phyloP scores from a whole-genome alignment of 2,888 invertebrate genomes.

The Nesidiocoris tenuis region DNA sequence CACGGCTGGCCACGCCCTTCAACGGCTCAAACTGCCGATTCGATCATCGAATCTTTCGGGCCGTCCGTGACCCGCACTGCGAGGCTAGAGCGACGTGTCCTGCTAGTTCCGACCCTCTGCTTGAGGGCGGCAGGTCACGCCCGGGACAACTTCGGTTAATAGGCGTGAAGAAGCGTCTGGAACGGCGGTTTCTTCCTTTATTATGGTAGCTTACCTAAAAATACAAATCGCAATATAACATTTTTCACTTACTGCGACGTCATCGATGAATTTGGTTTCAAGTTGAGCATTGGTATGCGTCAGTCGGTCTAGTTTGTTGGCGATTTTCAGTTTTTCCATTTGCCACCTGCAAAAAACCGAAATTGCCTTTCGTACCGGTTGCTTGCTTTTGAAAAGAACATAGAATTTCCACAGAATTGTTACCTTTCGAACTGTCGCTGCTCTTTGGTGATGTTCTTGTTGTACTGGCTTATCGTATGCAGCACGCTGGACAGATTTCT shows the following conservation, averaged over 20 bases:
- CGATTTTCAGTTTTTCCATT: slow-evolving; percentile 9
- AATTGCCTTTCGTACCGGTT: too few relatives aligned
- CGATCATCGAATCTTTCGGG: too few relatives aligned
- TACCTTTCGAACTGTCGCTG: slow-evolving; percentile 32
- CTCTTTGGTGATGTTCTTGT: slow-evolving; percentile 25
- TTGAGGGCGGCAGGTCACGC: too few relatives aligned
- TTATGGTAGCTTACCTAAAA: not conserved
- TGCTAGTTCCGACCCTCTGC: too few relatives aligned
- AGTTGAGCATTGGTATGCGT: slow-evolving; percentile 13
- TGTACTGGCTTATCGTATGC: slow-evolving; percentile 8
- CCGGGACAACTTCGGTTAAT: too few relatives aligned
- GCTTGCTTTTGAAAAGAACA: not conserved
- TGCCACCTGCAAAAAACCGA: slow-evolving; percentile 36
- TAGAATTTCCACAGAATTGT: not conserved
- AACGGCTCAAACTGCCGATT: too few relatives aligned
- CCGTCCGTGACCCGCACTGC: too few relatives aligned
- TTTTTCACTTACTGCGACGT: slow-evolving; percentile 25
- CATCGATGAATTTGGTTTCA: slow-evolving; percentile 21
- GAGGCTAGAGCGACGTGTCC: too few relatives aligned
- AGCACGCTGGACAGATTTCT: slow-evolving; percentile 9
- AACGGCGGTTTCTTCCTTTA: too few relatives aligned
- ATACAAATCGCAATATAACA: too few relatives aligned
- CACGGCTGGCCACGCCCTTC: too few relatives aligned
- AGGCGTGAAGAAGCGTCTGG: too few relatives aligned
- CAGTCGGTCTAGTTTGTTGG: slow-evolving; percentile 26